Percentiles rank a stretch among this genome's conserved stretches.
These are phyloP conservation scores for Camponotus pennsylvanicus DNA, from an alignment of 1,140 invertebrate genomes.

Conservation along the genomic window DNA sequence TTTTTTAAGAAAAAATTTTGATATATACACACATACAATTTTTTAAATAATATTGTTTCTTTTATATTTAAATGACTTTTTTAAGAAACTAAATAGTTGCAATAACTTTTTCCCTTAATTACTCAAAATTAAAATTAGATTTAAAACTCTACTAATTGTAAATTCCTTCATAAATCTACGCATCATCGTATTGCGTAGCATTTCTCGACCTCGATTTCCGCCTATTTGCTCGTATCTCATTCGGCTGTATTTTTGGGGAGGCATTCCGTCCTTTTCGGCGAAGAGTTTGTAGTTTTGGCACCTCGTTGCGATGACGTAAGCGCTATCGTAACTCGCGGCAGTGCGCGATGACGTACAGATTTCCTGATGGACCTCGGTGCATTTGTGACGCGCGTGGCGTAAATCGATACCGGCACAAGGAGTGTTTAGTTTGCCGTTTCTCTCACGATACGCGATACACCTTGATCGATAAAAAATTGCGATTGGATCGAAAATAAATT, in stretches of 20 bases:
- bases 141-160: neutral
- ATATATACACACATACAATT: neutral
- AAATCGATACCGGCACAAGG: constrained; percentile 35
- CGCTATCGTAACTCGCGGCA: constrained; percentile 36
- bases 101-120: neutral
- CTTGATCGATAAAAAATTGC: constrained; percentile 24
- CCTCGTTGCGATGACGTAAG: constrained; percentile 39
- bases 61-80: neutral
- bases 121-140: neutral
- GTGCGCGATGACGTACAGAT: constrained; percentile 39
- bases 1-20: neutral
- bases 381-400: constrained; percentile 37
- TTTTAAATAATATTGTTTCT: neutral
- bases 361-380: constrained; percentile 46
- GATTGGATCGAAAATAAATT: neutral
- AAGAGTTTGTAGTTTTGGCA: constrained; percentile 32
- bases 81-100: neutral
- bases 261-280: neutral
- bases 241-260: constrained; percentile 4
- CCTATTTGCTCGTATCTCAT: neutral
- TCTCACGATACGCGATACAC: constrained; percentile 29
- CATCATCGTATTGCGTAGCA: neutral
- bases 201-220: constrained; percentile 1
- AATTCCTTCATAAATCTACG: neutral
- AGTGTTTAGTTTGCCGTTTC: neutral